Evolutionary conservation across 2,113 vertebrate species (phyloP).

Genomic region (Seriola quinqueradiata): DNA sequence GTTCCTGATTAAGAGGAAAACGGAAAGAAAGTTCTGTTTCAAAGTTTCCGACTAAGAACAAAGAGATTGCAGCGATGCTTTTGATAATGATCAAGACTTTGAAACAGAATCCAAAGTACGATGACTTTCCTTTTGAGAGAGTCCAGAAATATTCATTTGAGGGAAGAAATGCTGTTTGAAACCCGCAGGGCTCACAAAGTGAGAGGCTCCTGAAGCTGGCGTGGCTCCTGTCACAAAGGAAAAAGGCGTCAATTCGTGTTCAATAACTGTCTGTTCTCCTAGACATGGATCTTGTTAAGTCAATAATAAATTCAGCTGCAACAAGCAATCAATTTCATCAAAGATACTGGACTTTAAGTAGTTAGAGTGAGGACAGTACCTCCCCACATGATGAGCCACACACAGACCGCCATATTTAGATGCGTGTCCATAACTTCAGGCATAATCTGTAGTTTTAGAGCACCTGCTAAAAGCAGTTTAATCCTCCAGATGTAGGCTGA

Average conservation of each 20-base stretch:
- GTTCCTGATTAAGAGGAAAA: slow-evolving; percentile 18
- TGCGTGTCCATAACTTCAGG: neutral
- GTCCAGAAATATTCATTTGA: neutral
- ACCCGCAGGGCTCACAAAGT: neutral
- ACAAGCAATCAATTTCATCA: neutral
- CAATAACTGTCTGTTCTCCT: slow-evolving; percentile 10
- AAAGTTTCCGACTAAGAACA: slow-evolving; percentile 14
- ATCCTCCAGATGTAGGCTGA: neutral
- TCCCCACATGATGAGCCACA: slow-evolving; percentile 7
- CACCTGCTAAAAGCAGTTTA: neutral
- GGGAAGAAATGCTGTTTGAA: slow-evolving; percentile 7
- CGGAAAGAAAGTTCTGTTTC: neutral
- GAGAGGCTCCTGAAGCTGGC: neutral
- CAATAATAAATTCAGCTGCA: slow-evolving; percentile 2
- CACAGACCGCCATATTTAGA: neutral
- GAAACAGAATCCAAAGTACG: slow-evolving; percentile 1
- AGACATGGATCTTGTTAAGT: slow-evolving; percentile 5
- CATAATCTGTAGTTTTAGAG: neutral
- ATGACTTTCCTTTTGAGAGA: neutral
- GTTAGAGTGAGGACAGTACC: neutral
- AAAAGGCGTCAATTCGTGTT: neutral
- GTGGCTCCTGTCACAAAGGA: slow-evolving; percentile 1
- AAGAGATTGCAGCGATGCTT: neutral
- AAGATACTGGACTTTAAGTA: neutral
- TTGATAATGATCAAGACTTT: slow-evolving; percentile 22